Evolutionary conservation across 2,113 vertebrate species (phyloP), one percentile per base, ranked within the genome.

Genomic region (Sula dactylatra): DNA sequence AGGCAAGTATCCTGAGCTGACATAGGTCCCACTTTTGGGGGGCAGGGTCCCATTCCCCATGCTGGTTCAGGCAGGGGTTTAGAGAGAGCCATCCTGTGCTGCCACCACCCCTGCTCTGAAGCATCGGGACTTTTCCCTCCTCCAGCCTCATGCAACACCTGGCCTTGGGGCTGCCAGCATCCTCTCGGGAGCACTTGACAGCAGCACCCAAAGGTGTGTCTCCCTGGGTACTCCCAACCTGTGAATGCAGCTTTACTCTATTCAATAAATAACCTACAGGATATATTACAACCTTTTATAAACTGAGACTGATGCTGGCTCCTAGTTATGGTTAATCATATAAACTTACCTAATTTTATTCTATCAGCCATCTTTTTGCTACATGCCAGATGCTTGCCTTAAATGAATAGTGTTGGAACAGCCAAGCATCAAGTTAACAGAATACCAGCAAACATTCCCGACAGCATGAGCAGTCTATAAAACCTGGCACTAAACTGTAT

Each of bases 391-490:
- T 97, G 96, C 97, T 96, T 94, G 96, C 86, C 88, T 94, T 94
- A 93, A 95, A 97, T 95, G 96, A 97, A 97, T 92, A 96, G 96
- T 87, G 90, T 73, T 93, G 95, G 95, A 96, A 97, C 92, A 96
- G 95, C 95, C 95, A 96, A 93, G 85, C 91, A 95, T 83, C 91
- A 93, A 97, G 96, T 97, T 97, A 97, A 97, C 95, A 95, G 96
- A 96, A 93, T 95, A 96, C 87, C 94, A 96, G 96, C 97, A 96
- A 97, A 94, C 93, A 92, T 92, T 97, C 92, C 94, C 83, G 90
- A 97, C 97, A 97, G 97, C 91, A 95, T 83, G 93, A 96, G 90
- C 96, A 96, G 91, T 97, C 95, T 88, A 94, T 97, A 95, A 97
- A 97, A 96, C 89, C 95, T 96, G 95, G 94, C 96, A 93, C 94